phyloP scores from a whole-genome alignment of 2,113 vertebrate species.

The Collichthys lucidus region DNA sequence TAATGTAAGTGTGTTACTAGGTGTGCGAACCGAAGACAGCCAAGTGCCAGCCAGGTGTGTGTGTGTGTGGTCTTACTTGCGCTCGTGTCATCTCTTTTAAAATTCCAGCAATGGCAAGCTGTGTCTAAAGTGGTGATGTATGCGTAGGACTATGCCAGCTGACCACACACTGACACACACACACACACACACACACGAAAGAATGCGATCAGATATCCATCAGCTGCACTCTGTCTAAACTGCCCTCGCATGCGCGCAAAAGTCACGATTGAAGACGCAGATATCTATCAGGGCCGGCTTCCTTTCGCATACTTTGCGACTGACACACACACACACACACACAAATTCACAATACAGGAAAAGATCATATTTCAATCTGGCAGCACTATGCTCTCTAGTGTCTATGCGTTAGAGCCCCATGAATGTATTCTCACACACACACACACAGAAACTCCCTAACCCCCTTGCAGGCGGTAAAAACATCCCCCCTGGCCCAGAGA shows the following conservation, averaged over 20 bases:
- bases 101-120: constrained; percentile 45
- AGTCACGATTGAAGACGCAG: constrained; percentile 31
- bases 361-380: constrained; percentile 47
- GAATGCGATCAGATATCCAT: constrained; percentile 60
- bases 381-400: constrained; percentile 28
- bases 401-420: constrained; percentile 25
- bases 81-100: constrained; percentile 42
- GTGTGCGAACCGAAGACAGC: neutral
- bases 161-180: constrained; percentile 12
- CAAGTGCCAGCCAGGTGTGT: neutral
- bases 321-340: constrained; percentile 5
- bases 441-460: constrained; percentile 37
- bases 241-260: constrained; percentile 37
- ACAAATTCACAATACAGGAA: constrained; percentile 31
- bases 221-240: constrained; percentile 36
- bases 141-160: constrained; percentile 38
- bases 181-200: constrained; percentile 27
- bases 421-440: constrained; percentile 17
- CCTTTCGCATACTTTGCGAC: constrained; percentile 47
- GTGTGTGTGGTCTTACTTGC: constrained; percentile 43
- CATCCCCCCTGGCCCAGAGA: constrained; percentile 64
- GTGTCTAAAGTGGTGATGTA: constrained; percentile 54
- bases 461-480: constrained; percentile 58
- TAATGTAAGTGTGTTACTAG: neutral
- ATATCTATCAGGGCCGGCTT: constrained; percentile 52